Percentiles rank a stretch among this genome's conserved stretches.
These are phyloP conservation scores for Dasyurus viverrinus DNA, from an alignment of 2,113 vertebrate species.

Conservation along the genomic window DNA sequence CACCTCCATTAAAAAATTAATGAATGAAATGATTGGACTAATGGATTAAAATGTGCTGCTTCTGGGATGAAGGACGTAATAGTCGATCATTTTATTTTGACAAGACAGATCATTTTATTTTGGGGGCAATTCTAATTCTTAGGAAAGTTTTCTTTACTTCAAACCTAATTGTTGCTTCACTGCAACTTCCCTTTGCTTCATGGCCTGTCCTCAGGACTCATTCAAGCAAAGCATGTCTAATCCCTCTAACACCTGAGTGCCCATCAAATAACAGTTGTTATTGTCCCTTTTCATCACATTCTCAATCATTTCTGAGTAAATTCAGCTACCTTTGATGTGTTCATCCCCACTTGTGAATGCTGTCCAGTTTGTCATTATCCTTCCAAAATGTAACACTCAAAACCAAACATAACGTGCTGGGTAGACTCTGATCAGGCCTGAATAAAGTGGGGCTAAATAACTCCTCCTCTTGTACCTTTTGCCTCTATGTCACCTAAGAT, in stretches of 20 bases:
- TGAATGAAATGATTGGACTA: neutral
- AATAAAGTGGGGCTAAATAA: neutral
- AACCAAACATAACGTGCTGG: neutral
- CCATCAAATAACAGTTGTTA: neutral
- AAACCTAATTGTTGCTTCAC: neutral
- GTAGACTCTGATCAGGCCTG: neutral
- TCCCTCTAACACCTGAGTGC: neutral
- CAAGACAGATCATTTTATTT: neutral
- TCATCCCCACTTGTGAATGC: neutral
- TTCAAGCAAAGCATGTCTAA: neutral
- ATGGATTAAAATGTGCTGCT: neutral
- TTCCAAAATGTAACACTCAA: neutral
- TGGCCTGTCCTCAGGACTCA: neutral
- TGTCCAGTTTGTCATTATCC: neutral
- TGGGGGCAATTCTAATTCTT: neutral
- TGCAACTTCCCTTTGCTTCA: neutral
- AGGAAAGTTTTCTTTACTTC: neutral
- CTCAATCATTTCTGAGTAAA: neutral
- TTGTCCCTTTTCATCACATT: neutral
- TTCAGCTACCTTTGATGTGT: neutral
- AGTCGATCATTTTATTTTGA: no score
- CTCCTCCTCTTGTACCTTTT: neutral
- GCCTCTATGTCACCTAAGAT: neutral
- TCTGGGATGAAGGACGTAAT: neutral
- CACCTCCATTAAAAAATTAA: neutral